Evolutionary conservation across 2,113 vertebrate genomes (phyloP).

Genomic region (Anoura caudifer): DNA sequence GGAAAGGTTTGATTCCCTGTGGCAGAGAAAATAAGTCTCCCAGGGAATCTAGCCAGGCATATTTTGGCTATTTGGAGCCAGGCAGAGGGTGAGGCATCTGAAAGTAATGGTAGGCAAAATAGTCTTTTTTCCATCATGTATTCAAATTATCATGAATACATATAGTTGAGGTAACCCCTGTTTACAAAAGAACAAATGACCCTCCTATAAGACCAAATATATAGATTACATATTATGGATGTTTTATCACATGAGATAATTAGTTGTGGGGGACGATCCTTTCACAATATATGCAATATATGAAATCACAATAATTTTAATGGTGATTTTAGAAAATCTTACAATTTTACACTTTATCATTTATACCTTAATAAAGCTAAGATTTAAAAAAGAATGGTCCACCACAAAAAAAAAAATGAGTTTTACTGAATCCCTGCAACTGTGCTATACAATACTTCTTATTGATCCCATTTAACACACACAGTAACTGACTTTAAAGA

Average conservation of each 20-base stretch:
- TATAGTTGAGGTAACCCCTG: not conserved
- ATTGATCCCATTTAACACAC: not conserved
- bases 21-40: not conserved
- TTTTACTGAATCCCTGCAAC: not conserved
- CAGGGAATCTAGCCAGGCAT: not conserved
- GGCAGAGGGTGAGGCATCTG: not conserved
- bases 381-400: not conserved
- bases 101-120: not conserved
- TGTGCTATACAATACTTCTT: not conserved
- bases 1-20: not conserved
- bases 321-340: not conserved
- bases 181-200: not conserved
- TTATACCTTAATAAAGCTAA: not conserved
- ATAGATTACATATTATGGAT: not conserved
- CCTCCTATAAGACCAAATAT: not conserved
- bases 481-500: not conserved
- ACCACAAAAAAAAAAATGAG: not conserved
- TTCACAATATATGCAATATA: not conserved
- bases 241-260: not conserved
- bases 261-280: not conserved
- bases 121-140: not conserved
- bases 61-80: not conserved
- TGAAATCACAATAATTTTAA: not conserved
- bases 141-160: not conserved
- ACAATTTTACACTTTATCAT: not conserved